A percentile compares a stretch with the other conserved stretches of the same genome.
Evolutionary conservation across 64 coral and sea anemone species (phyloP).

Genomic region (Stichodactyla mertensii): DNA sequence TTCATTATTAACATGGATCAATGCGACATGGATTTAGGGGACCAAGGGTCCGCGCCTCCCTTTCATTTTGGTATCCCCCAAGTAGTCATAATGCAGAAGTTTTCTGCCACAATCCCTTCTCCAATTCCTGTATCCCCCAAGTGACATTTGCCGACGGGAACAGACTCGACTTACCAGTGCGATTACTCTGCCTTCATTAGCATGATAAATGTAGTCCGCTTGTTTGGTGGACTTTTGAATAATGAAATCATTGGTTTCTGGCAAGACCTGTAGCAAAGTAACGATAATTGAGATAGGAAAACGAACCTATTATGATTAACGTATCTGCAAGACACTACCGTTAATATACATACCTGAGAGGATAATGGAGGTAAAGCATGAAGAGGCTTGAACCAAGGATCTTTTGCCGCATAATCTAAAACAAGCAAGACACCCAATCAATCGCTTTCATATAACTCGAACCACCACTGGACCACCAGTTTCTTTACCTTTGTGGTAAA

Average conservation of each 20-base stretch:
- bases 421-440: neutral
- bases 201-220: constrained; percentile 62
- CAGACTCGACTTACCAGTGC: constrained; percentile 24
- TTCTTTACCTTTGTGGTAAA: constrained; percentile 66
- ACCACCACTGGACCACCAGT: too few relatives aligned
- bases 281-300: neutral
- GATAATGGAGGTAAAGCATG: constrained; percentile 67
- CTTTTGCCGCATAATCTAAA: constrained; percentile 61
- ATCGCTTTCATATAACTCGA: too few relatives aligned
- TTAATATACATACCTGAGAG: constrained; percentile 49
- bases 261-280: constrained; percentile 47
- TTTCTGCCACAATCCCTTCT: too few relatives aligned
- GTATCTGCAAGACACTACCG: too few relatives aligned
- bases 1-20: too few relatives aligned
- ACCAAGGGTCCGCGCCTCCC: too few relatives aligned
- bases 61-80: neutral
- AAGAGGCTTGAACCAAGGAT: constrained; percentile 52
- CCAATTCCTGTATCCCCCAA: too few relatives aligned
- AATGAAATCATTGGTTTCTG: constrained; percentile 23
- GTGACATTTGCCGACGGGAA: too few relatives aligned
- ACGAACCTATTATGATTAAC: too few relatives aligned
- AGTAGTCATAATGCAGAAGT: too few relatives aligned
- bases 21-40: too few relatives aligned
- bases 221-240: constrained; percentile 50
- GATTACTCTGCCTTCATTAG: constrained; percentile 10